A percentile compares a stretch with the other conserved stretches of the same genome.
Evolutionary conservation across 1,140 invertebrate species (phyloP).

Genomic region (Tetramorium simillimum): DNA sequence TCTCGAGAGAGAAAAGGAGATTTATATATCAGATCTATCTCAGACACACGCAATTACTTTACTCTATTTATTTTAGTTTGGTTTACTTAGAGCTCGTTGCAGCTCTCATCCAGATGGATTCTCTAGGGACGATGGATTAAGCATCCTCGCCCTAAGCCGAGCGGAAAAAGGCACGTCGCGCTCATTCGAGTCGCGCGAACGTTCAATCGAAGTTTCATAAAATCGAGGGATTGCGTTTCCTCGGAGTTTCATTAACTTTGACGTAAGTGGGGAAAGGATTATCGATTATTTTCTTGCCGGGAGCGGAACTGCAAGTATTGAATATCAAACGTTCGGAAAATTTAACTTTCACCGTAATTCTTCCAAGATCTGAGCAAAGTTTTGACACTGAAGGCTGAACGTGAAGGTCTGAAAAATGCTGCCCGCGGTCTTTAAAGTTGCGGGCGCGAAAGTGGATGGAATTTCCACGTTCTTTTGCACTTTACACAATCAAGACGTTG

Average conservation of each 20-base stretch:
- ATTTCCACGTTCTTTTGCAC: background rate
- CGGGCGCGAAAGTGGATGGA: background rate
- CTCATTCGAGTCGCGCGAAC: background rate
- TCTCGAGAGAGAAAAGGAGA: background rate
- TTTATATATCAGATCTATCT: background rate
- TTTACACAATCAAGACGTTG: background rate
- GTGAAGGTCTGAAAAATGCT: background rate
- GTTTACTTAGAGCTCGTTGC: background rate
- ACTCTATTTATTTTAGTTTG: background rate
- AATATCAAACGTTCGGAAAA: constrained; percentile 24
- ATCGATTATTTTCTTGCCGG: background rate
- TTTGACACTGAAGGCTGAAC: background rate
- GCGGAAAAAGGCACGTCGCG: background rate
- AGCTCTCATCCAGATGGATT: background rate
- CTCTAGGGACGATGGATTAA: background rate
- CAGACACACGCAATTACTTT: background rate
- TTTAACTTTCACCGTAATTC: background rate
- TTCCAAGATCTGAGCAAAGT: background rate
- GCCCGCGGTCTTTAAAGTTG: background rate
- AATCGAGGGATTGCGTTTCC: background rate
- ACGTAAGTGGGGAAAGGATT: background rate
- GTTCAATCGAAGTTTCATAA: constrained; percentile 20
- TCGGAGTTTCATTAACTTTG: constrained; percentile 18
- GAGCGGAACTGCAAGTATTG: background rate
- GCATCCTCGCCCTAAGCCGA: background rate